Evolutionary conservation across 1,140 invertebrate genomes (phyloP), one percentile per base, ranked within the genome.

Genomic region (Limonius californicus): DNA sequence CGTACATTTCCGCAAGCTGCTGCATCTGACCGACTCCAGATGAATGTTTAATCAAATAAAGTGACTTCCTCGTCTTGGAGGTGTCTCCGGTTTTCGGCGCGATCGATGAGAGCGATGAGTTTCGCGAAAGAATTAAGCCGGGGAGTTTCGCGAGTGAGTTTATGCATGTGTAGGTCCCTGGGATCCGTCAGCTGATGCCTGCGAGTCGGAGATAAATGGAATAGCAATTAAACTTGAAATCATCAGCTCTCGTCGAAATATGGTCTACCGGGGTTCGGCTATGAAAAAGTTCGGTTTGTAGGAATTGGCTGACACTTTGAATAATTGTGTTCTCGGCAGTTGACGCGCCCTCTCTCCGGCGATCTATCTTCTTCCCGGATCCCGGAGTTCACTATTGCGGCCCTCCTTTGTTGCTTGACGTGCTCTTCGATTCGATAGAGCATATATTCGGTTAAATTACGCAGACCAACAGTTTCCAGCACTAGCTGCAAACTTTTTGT

Each of bases 41-140:
- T n/a, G n/a, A 39, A 54, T 42, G 39, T 65, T 65, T 65, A 65
- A 65, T 65, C 63, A 61, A 61, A 61, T 57, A 61, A 65, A 65
- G 59, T 65, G 63, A 58, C 21, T 65, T 65, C 61, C 55, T 45
- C 20, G 39, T 59, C 61, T 65, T 57, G 23, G 9, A 27, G 23
- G 23, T 27, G 23, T 27, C 23, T 9, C 23, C 9, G 23, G 35
- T 39, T 39, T 39, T 39, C 35, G 2, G 11, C 35, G 35, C 35
- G 23, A 27, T 27, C 23, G 23, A 27, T 9, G 23, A 9, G 23
- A 9, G 23, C 3, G 23, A 27, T 27, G 23, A 27, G 23, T 27
- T 27, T 27, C 23, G 23, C 3, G 9, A 27, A 27, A 27, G 23
- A 27, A 27, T 27, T 27, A 27, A 27, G 9, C 23, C 23, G 23